Evolutionary conservation across 2,888 invertebrate species (phyloP), one percentile per base, ranked within the genome.

Genomic region (Allacma fusca): DNA sequence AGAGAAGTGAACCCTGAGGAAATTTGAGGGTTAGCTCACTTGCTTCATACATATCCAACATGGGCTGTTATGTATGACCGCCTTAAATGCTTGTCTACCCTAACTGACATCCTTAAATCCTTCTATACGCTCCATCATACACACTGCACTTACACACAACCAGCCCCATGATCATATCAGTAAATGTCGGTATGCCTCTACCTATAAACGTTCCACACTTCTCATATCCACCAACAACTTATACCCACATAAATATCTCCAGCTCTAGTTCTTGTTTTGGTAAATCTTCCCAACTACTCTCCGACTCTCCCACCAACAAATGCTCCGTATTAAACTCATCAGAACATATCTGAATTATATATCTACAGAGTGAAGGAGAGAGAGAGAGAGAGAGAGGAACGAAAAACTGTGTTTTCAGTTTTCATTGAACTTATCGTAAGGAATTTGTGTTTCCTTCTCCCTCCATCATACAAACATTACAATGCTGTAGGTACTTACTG

Each of bases 1-100:
- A 75, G 68, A 71, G 78, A 78, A 70, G 69, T 78, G 65, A 78
- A 78, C 78, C 78, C 78, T 75, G 78, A 78, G 78, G 78, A 78
- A 78, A 78, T 78, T 74, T 78, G 74, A 78, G 78, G 78, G 75
- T 78, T 75, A 72, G 69, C 75, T 75, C 75, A n/a, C n/a, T n/a
- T n/a, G n/a, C n/a, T n/a, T n/a, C n/a, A 44, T 50, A 23, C 43
- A n/a, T 34, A 34, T 4, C 34, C 34, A 34, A 34, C 34, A 34
- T 34, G 34, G 34, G 5, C 34, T 34, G 34, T 34, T 34, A 34
- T 34, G 34, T 34, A 34, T 34, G 57, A 57, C 4, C 57, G 62
- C 24, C 62, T 62, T 62, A 62, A 62, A 62, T 24, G 62, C 62
- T 62, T 26, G 62, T 62, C 62, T 21, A 62, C 23, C 24, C 24